Percentiles rank a stretch among this genome's conserved stretches.
These are phyloP conservation scores for Siniperca obscura DNA, from an alignment of 2,797 vertebrate species.

Conservation along the genomic window DNA sequence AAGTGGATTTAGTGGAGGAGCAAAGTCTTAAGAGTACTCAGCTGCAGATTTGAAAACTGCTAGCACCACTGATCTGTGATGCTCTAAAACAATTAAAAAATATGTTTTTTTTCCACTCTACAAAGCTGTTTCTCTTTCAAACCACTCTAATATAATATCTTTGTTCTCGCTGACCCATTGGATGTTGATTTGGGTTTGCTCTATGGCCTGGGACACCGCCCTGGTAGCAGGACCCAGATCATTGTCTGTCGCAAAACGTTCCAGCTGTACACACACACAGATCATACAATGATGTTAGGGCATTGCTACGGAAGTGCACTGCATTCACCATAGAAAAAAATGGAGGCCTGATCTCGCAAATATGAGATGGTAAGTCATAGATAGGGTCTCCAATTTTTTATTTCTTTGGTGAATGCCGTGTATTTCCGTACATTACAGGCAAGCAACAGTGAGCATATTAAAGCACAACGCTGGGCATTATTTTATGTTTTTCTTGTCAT, in stretches of 20 bases:
- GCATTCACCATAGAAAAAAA: not conserved
- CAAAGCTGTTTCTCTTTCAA: slow-evolving; percentile 60
- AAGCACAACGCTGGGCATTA: not conserved
- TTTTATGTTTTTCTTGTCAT: not conserved
- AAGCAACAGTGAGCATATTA: not conserved
- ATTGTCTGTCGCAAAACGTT: slow-evolving; percentile 80
- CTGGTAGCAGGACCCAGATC: slow-evolving; percentile 14
- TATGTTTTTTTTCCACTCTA: not conserved
- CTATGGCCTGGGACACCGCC: slow-evolving; percentile 86
- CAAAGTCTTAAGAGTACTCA: not conserved
- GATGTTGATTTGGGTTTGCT: slow-evolving; percentile 90
- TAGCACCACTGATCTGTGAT: not conserved
- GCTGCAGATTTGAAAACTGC: not conserved
- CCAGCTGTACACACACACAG: slow-evolving; percentile 79
- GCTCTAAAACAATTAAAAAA: not conserved
- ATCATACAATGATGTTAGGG: not conserved
- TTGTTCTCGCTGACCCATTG: slow-evolving; percentile 90
- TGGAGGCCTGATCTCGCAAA: too few relatives aligned
- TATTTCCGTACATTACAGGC: not conserved
- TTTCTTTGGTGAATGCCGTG: too few relatives aligned
- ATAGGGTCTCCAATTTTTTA: not conserved
- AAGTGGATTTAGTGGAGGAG: not conserved
- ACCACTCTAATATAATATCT: slow-evolving; percentile 83
- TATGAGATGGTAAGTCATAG: not conserved
- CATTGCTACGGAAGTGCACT: not conserved